A percentile compares a stretch with the other conserved stretches of the same genome.
Evolutionary conservation across 2,888 invertebrate genomes (phyloP).

Genomic region (Volucella zonaria): DNA sequence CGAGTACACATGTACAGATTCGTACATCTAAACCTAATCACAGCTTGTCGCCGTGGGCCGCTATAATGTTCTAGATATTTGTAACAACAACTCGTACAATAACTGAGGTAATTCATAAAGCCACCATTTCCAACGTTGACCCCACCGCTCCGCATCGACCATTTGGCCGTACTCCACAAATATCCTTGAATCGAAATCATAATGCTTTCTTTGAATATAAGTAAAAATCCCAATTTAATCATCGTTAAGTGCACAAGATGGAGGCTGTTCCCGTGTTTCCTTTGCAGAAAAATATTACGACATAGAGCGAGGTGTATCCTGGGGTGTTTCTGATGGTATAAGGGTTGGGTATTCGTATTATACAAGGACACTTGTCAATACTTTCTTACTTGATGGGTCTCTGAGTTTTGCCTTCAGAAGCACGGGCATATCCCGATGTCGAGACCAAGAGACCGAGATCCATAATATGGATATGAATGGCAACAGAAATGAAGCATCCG

Average conservation of each 20-base stretch:
- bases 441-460: too few species aligned
- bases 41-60: background rate
- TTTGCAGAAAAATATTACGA: too few species aligned
- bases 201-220: slow-evolving; percentile 29
- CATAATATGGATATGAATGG: slow-evolving; percentile 42
- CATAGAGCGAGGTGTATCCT: background rate
- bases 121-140: background rate
- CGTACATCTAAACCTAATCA: slow-evolving; percentile 3
- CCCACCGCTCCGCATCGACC: background rate
- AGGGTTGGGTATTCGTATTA: background rate
- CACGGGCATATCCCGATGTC: background rate
- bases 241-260: slow-evolving; percentile 58
- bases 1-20: background rate
- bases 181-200: slow-evolving; percentile 30
- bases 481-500: slow-evolving; percentile 47
- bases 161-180: background rate
- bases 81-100: too few species aligned
- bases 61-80: background rate
- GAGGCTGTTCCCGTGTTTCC: background rate
- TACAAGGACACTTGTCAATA: slow-evolving; percentile 51
- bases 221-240: slow-evolving; percentile 61
- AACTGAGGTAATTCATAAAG: slow-evolving; percentile 32
- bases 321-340: background rate
- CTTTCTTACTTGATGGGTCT: slow-evolving; percentile 20
- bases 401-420: background rate